A percentile compares a stretch with the other conserved stretches of the same genome.
Evolutionary conservation across 2,888 invertebrate genomes (phyloP).

Genomic region (Temnothorax ravouxi): DNA sequence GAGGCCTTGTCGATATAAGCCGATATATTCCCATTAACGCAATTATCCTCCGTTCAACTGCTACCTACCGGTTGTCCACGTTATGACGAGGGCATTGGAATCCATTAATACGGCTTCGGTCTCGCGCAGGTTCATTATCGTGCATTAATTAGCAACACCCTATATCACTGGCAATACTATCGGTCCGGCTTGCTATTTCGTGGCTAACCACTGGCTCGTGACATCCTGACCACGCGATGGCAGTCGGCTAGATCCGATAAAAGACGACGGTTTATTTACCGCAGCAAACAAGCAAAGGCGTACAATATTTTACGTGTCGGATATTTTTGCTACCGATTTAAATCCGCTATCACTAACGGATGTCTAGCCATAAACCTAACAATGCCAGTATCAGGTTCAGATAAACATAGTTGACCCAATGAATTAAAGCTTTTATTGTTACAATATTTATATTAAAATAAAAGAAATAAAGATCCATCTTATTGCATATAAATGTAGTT

Average conservation of each 20-base stretch:
- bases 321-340: not conserved
- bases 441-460: not conserved
- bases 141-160: constrained; percentile 83
- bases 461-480: not conserved
- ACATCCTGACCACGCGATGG: constrained; percentile 66
- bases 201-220: constrained; percentile 77
- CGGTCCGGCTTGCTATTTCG: constrained; percentile 78
- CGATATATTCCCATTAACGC: constrained; percentile 75
- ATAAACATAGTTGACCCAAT: not conserved
- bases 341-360: not conserved
- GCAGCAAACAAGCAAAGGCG: not conserved
- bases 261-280: constrained; percentile 43
- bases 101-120: constrained; percentile 82
- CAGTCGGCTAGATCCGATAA: constrained; percentile 64
- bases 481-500: not conserved
- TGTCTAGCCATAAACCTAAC: not conserved
- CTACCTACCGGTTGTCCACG: constrained; percentile 70
- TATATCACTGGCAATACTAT: constrained; percentile 78
- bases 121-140: constrained; percentile 83
- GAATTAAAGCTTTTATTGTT: not conserved
- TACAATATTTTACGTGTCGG: not conserved
- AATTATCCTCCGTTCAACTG: constrained; percentile 73
- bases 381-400: not conserved
- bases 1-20: constrained; percentile 63
- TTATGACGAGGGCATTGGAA: constrained; percentile 80